Base-by-base conservation (phyloP, 2,888 invertebrate genomes). In the Meloe dianella region DNA sequence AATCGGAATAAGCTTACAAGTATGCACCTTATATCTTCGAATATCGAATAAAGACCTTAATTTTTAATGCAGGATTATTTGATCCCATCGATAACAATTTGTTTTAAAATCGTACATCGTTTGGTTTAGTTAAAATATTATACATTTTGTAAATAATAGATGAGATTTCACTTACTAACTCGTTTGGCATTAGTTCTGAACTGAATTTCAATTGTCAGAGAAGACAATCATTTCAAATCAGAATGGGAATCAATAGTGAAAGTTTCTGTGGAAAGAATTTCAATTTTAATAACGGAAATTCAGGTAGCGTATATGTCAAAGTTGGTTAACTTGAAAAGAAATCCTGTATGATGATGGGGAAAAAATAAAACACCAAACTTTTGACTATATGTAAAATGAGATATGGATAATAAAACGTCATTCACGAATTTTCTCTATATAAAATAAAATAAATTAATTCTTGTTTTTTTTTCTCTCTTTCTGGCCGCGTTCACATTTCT, bases 211-310 rank as follows among this genome's bases (percentile, higher is more conserved):
- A 17, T 8, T 17, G 41, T 41, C n/a, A 41, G 10, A 35, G 35
- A 4, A 12, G 17, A n/a, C 41, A 17, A 41, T 32, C 32, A 10
- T 32, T 32, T 32, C 9, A 32, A 32, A 41, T 7, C n/a, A 41
- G n/a, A 7, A n/a, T 12, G 1, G 2, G 30, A 30, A 30, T 30
- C 35, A 35, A 35, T 35, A 17, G 41, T 41, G 41, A 41, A 41
- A 41, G 41, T 41, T 41, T n/a, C 41, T 41, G 2, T n/a, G 41
- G 17, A n/a, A 51, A 10, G 47, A 51, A 51, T 51, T 51, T 51
- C 47, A 51, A 22, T 51, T 51, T 22, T 22, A 51, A 20, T 51
- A 51, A 51, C 47, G 2, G 10, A 51, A 9, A 22, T 51, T 22
- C 47, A 51, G 9, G 10, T 10, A 32, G 47, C 10, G 17, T 41